Base-by-base conservation (phyloP, 2,797 vertebrate genomes). In the Luscinia luscinia region DNA sequence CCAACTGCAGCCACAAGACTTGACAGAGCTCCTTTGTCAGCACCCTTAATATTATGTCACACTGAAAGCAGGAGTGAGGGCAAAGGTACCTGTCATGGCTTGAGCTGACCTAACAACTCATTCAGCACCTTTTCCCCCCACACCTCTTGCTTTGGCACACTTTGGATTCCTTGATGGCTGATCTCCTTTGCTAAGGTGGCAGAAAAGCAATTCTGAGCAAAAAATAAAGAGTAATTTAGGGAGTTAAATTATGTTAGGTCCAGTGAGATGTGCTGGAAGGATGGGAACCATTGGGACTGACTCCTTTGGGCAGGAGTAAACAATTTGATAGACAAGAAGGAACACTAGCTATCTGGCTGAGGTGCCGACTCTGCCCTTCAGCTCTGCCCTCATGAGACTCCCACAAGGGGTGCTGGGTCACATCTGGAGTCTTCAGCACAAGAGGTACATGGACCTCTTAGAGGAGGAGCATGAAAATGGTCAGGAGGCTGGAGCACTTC, bases 41-140 rank as follows among this genome's bases (percentile, higher is more conserved):
- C 95, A 85, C 34, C 34, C 49, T 87, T 64, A 34, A 54, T 80
- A 58, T 83, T 92, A 63, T 43, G 57, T 83, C 91, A 89, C 79
- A 73, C 72, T 54, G 64, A 91, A 75, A 92, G 49, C 61, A 91
- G 78, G 66, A 32, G 13, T 19, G 69, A 92, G 58, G 79, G 54
- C 52, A 75, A 80, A 93, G 73, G 82, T 52, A 48, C 6, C 0
- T 91, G 93, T 80, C 87, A 68, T 0, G 1, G 84, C 89, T 93
- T 92, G 94, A 92, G 78, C 64, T 85, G 41, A 75, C 69, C 73
- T 46, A 68, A 68, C 68, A 92, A 75, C 91, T 68, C 9, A 1
- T 72, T 91, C 52, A 61, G 49, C 3, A 0, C 61, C 43, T 91
- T 83, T 75, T 30, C 22, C 75, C 89, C 72, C 45, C 32, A 45